Conservation (phyloP, 2,888 invertebrate species). For the Caradrina kadenii region DNA sequence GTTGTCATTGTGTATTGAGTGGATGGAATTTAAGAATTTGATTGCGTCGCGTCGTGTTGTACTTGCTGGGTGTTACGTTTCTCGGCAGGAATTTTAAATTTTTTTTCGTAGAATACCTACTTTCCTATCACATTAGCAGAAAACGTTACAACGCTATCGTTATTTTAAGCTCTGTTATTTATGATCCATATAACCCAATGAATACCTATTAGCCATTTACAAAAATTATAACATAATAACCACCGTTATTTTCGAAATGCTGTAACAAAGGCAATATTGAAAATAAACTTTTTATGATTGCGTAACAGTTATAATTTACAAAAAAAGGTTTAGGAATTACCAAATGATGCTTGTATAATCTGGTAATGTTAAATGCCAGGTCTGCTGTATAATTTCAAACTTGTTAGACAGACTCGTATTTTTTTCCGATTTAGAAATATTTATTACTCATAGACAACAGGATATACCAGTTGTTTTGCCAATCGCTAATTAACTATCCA, state of each 20-base stretch:
- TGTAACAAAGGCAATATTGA: too few species aligned
- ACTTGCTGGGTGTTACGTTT: neutral
- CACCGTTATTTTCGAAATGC: too few species aligned
- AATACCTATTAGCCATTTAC: too few species aligned
- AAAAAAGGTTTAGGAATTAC: neutral
- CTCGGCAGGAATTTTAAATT: neutral
- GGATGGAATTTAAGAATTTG: constrained; percentile 48
- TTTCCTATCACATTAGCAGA: too few species aligned
- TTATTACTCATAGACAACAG: constrained; percentile 49
- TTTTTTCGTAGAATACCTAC: neutral
- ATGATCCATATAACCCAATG: too few species aligned
- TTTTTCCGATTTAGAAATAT: constrained; percentile 18
- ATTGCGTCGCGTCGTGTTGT: constrained; percentile 15
- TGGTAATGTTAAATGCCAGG: constrained; percentile 28
- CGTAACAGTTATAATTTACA: neutral
- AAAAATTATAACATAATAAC: too few species aligned
- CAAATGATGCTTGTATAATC: neutral
- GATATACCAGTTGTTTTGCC: constrained; percentile 47
- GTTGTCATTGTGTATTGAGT: constrained; percentile 49
- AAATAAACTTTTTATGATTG: neutral
- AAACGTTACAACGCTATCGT: too few species aligned
- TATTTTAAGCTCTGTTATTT: too few species aligned
- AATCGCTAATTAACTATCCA: constrained; percentile 44
- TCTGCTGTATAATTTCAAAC: constrained; percentile 14
- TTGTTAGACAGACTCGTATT: constrained; percentile 10